These are phyloP conservation scores for Lagorchestes hirsutus DNA, from an alignment of 2,797 vertebrate genomes.

Conservation along the genomic window DNA sequence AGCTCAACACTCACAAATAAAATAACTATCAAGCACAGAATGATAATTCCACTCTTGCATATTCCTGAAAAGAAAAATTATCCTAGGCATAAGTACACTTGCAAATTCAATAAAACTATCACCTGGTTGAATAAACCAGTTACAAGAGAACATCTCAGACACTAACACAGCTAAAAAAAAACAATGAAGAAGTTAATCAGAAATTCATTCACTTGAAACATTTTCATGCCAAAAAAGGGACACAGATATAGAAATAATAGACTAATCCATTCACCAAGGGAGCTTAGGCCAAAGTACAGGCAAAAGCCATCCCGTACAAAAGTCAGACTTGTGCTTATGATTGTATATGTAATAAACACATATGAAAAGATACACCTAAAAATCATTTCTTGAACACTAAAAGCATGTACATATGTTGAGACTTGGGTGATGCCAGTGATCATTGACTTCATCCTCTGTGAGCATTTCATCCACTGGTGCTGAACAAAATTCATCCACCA, in stretches of 20 bases:
- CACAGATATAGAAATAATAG: conserved; percentile 29
- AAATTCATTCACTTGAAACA: conserved; percentile 36
- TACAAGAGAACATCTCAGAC: conserved; percentile 10
- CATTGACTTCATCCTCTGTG: neutral
- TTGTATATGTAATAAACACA: neutral
- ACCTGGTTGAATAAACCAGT: neutral
- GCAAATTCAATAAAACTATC: neutral
- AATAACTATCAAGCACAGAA: neutral
- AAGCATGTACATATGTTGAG: neutral
- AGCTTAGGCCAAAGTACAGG: neutral
- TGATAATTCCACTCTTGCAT: neutral
- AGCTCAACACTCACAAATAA: neutral
- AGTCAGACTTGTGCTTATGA: neutral
- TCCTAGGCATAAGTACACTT: neutral
- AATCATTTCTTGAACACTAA: neutral
- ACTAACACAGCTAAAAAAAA: neutral
- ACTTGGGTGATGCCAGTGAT: neutral
- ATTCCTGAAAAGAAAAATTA: conserved; percentile 33
- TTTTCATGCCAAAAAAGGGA: neutral
- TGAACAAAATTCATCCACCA: no score
- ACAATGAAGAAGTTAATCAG: conserved; percentile 29
- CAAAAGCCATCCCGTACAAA: neutral
- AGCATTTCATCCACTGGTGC: neutral
- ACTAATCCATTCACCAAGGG: neutral
- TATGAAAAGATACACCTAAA: conserved; percentile 12